Percentiles rank a stretch among this genome's conserved stretches.
phyloP scores from a whole-genome alignment of 2,113 vertebrate genomes.

The Centrocercus urophasianus region DNA sequence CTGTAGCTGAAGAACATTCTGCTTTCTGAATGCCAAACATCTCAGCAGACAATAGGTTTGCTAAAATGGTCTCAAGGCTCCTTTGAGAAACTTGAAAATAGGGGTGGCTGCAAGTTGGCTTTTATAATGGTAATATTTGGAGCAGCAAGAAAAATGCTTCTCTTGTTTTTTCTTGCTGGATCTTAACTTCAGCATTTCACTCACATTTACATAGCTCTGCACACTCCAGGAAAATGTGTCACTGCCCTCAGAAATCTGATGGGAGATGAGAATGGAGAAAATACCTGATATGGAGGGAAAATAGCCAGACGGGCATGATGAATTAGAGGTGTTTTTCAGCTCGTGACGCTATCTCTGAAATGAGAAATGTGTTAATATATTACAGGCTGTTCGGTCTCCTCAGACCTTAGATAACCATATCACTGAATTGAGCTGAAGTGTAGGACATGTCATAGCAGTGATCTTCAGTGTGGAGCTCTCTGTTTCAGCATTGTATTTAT shows the following conservation, averaged over 20 bases:
- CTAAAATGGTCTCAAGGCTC: background rate
- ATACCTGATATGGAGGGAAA: background rate
- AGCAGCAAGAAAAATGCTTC: background rate
- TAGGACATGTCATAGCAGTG: background rate
- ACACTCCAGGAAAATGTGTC: background rate
- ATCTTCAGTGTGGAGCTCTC: background rate
- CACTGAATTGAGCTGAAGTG: background rate
- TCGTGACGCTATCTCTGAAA: constrained; percentile 38
- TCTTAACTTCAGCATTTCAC: background rate
- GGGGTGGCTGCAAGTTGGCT: background rate
- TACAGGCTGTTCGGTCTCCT: background rate
- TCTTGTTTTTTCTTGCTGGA: background rate
- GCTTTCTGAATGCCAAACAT: background rate
- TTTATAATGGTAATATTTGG: constrained; percentile 16
- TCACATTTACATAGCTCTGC: background rate
- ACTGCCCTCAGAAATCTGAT: background rate
- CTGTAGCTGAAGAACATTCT: background rate
- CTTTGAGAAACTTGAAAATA: constrained; percentile 43
- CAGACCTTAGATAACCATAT: background rate
- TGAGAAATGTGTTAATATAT: constrained; percentile 34
- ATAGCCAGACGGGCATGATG: background rate
- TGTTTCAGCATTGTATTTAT: constrained; percentile 15
- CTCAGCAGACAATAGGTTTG: background rate
- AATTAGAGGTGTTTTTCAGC: background rate
- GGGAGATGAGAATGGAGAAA: background rate